Evolutionary conservation across 2,113 vertebrate species (phyloP), one percentile per base, ranked within the genome.

Genomic region (Oreochromis spilurus): DNA sequence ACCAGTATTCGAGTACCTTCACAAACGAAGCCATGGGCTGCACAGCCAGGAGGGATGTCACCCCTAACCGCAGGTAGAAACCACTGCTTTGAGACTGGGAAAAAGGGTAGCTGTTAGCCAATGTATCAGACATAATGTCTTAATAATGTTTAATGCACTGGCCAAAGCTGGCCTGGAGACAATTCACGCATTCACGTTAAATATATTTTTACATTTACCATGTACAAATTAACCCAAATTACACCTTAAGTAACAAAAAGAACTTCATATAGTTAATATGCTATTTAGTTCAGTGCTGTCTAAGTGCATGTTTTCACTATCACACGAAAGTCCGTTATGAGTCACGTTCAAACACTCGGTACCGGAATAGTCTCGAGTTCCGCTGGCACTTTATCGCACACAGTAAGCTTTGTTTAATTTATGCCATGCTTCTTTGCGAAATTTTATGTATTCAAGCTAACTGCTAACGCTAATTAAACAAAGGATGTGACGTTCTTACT

Each of bases 11-110:
- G 97, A 72, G 97, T 98, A 13, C 98, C 98, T 87, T 99, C 99
- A 82, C 98, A 99, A 89, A 97, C 98, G 88, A 99, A 98, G 90
- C 99, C 99, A 89, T 99, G 98, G 11, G 99, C 98, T 26, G 99
- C 99, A 83, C 98, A 99, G 65, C 99, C 99, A 38, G 99, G 98
- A 9, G 99, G 99, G 92, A 99, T 99, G 95, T 99, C 99, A 26
- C 99, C 99, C 93, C 99, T 97, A 84, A 99, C 98, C 6, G 99
- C 99, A 26, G 99, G 99, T 50, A 99, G 97, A 82, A 99, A 99
- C 99, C 99, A 99, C 78, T 99, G 98, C 93, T 97, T 98, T 5
- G 98, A 98, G 81, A 97, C 99, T 99, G 91, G 1, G 72, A 21
- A 7, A 54, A 26, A 2, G 13, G 4, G 1, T 45, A 65, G 7